Percentiles rank a stretch among this genome's conserved stretches.
These are phyloP conservation scores for Chelon auratus DNA, from an alignment of 2,797 vertebrate species.

Conservation along the genomic window DNA sequence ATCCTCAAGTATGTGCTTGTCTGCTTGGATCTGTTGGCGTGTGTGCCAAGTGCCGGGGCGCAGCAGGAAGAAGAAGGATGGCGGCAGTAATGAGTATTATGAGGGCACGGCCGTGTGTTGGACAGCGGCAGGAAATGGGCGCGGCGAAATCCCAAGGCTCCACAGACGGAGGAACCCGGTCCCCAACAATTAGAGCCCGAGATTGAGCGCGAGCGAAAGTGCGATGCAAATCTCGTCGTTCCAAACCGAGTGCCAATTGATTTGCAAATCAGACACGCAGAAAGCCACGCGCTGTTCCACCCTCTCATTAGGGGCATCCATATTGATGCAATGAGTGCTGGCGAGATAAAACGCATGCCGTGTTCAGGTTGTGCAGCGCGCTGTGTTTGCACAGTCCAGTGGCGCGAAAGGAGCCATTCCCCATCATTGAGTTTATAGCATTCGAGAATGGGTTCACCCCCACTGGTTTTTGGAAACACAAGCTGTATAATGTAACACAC, in stretches of 20 bases:
- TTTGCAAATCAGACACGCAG: slow-evolving; percentile 66
- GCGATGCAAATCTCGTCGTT: slow-evolving; percentile 47
- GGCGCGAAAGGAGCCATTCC: slow-evolving; percentile 59
- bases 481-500: slow-evolving; percentile 64
- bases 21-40: slow-evolving; percentile 44
- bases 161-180: slow-evolving; percentile 47
- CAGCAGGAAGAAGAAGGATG: slow-evolving; percentile 38
- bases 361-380: slow-evolving; percentile 18
- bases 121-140: slow-evolving; percentile 46
- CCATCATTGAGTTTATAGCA: slow-evolving; percentile 61
- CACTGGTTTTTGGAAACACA: slow-evolving; percentile 53
- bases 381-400: slow-evolving; percentile 62
- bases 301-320: slow-evolving; percentile 46
- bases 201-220: slow-evolving; percentile 55
- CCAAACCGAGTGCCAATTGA: slow-evolving; percentile 67
- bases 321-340: slow-evolving; percentile 37
- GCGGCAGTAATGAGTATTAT: slow-evolving; percentile 66
- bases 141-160: slow-evolving; percentile 45
- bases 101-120: slow-evolving; percentile 59
- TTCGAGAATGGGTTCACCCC: slow-evolving; percentile 59
- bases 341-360: slow-evolving; percentile 21
- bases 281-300: slow-evolving; percentile 22
- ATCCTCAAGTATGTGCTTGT: slow-evolving; percentile 60
- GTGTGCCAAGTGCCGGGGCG: slow-evolving; percentile 22
- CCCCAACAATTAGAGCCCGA: slow-evolving; percentile 51